These are phyloP conservation scores for Vicugna pacos DNA, from an alignment of 2,113 vertebrate genomes.

Conservation along the genomic window DNA sequence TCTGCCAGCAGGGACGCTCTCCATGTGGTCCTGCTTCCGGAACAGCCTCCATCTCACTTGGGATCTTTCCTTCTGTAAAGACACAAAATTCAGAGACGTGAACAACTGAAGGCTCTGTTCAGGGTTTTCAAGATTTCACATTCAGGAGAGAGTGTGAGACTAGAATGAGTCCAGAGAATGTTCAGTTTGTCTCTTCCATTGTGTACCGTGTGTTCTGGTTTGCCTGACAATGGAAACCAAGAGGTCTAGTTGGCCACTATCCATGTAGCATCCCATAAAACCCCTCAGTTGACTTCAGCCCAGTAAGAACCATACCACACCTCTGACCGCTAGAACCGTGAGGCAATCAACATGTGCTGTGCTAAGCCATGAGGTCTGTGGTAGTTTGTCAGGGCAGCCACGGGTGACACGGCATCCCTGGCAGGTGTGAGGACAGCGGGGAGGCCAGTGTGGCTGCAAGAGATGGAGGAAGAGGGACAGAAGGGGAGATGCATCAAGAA, in stretches of 20 bases:
- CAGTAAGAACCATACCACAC: neutral
- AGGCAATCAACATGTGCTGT: neutral
- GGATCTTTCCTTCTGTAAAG: conserved; percentile 45
- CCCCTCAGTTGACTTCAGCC: too few relatives aligned
- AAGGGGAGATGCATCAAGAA: neutral
- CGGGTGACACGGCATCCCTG: rapidly evolving
- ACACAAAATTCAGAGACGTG: conserved; percentile 46
- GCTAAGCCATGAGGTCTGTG: neutral
- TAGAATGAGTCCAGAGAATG: neutral
- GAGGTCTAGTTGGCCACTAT: neutral
- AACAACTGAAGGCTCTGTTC: neutral
- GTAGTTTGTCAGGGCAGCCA: rapidly evolving
- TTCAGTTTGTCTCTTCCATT: neutral
- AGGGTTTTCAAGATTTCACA: neutral
- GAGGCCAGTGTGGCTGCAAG: too few relatives aligned
- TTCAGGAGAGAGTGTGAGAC: neutral
- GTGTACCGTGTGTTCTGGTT: neutral
- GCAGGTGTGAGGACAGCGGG: neutral
- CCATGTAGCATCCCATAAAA: too few relatives aligned
- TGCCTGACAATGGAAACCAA: neutral
- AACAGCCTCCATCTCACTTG: neutral
- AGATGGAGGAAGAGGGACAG: neutral
- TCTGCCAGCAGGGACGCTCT: neutral
- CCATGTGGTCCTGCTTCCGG: neutral
- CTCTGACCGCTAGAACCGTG: neutral